These are phyloP conservation scores for Ophion costatus DNA, from an alignment of 2,888 invertebrate genomes.

Conservation along the genomic window DNA sequence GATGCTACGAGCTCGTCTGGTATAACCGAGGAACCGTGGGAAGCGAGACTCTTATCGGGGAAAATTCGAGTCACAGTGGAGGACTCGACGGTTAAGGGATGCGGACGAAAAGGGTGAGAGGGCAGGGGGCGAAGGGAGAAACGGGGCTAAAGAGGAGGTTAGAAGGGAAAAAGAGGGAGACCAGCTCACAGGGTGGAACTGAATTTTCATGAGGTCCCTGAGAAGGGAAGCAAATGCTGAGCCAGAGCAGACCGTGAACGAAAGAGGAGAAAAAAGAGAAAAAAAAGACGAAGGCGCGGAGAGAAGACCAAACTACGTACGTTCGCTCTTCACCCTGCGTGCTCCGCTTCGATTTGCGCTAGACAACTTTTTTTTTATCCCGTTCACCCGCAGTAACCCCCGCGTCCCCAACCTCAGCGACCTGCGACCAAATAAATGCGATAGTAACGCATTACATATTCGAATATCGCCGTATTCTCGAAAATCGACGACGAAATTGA, in stretches of 20 bases:
- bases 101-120: conserved; percentile 18
- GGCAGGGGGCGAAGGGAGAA: not conserved
- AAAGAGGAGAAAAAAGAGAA: not conserved
- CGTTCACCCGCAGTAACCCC: not conserved
- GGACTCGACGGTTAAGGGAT: not conserved
- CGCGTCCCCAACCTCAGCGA: not conserved
- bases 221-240: conserved; percentile 33
- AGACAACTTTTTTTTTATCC: conserved; percentile 43
- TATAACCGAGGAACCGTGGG: conserved; percentile 35
- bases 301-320: not conserved
- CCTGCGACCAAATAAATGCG: conserved; percentile 30
- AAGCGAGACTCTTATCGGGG: conserved; percentile 57
- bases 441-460: conserved; percentile 45
- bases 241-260: not conserved
- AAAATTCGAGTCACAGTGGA: conserved; percentile 57
- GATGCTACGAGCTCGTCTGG: conserved; percentile 70
- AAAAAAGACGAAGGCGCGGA: conserved; percentile 7
- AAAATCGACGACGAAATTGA: conserved; percentile 21
- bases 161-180: conserved; percentile 1
- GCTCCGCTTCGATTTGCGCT: conserved; percentile 59
- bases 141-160: conserved; percentile 2
- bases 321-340: not conserved
- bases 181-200: conserved; percentile 47
- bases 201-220: conserved; percentile 64
- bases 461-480: conserved; percentile 37